phyloP scores from a whole-genome alignment of 2,888 invertebrate genomes.

The Chironomus tentans region DNA sequence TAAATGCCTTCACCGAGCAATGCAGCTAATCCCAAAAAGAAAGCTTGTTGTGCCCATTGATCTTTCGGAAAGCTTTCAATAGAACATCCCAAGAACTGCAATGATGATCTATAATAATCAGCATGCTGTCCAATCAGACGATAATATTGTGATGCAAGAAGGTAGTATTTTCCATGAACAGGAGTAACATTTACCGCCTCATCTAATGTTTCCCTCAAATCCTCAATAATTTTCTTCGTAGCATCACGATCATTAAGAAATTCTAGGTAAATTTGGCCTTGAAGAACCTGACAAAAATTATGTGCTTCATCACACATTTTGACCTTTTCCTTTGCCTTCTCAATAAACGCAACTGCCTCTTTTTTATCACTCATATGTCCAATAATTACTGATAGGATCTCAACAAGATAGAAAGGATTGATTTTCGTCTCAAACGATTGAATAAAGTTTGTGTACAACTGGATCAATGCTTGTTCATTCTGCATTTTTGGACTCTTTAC shows the following conservation, averaged over 20 bases:
- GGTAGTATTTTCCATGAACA: slow-evolving; percentile 90
- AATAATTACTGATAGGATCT: slow-evolving; percentile 70
- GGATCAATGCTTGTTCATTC: slow-evolving; percentile 65
- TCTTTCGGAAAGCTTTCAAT: slow-evolving; percentile 54
- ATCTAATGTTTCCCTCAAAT: slow-evolving; percentile 74
- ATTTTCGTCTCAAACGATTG: slow-evolving; percentile 92
- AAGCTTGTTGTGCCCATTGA: slow-evolving; percentile 69
- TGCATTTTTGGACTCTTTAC: slow-evolving; percentile 70
- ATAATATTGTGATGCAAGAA: slow-evolving; percentile 86
- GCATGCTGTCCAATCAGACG: slow-evolving; percentile 75
- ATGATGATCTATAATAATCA: slow-evolving; percentile 89
- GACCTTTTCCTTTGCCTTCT: slow-evolving; percentile 80
- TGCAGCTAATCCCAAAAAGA: slow-evolving; percentile 87
- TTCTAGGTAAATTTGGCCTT: slow-evolving; percentile 70
- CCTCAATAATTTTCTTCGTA: slow-evolving; percentile 78
- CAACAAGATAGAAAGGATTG: slow-evolving; percentile 84
- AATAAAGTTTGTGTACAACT: slow-evolving; percentile 85
- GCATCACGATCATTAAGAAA: slow-evolving; percentile 67
- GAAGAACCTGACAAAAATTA: slow-evolving; percentile 77
- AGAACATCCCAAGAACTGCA: slow-evolving; percentile 72
- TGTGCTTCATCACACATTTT: slow-evolving; percentile 77
- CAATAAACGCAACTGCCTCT: slow-evolving; percentile 78
- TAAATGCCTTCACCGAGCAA: slow-evolving; percentile 91
- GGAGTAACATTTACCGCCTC: slow-evolving; percentile 85
- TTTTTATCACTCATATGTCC: slow-evolving; percentile 70